A percentile compares a stretch with the other conserved stretches of the same genome.
phyloP scores from a whole-genome alignment of 1,140 invertebrate species.

The Rhynchophorus ferrugineus region DNA sequence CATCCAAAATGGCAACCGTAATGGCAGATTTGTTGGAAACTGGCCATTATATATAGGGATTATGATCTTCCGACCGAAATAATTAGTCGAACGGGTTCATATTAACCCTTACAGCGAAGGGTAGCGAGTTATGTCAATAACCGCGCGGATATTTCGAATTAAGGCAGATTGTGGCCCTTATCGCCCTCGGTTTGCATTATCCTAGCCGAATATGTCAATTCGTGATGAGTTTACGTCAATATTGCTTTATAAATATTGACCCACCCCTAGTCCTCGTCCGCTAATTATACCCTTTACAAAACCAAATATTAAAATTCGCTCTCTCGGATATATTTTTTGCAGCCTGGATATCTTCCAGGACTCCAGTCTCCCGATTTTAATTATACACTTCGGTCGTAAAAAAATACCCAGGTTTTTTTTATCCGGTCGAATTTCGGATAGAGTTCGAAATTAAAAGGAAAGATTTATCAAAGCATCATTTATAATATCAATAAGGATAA shows the following conservation, averaged over 20 bases:
- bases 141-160: slow-evolving; percentile 39
- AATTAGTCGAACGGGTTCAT: slow-evolving; percentile 41
- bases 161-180: slow-evolving; percentile 37
- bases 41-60: slow-evolving; percentile 41
- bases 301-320: background rate
- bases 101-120: slow-evolving; percentile 39
- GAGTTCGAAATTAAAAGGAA: too few relatives aligned
- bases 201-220: slow-evolving; percentile 7
- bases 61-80: slow-evolving; percentile 42
- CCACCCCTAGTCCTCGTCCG: background rate
- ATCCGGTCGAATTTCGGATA: too few relatives aligned
- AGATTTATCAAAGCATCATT: too few relatives aligned
- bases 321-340: background rate
- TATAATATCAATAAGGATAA: too few relatives aligned
- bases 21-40: slow-evolving; percentile 41
- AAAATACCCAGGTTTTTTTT: too few relatives aligned
- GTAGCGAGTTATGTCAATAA: slow-evolving; percentile 41
- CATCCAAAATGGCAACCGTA: slow-evolving; percentile 35
- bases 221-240: slow-evolving; percentile 10
- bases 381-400: too few relatives aligned
- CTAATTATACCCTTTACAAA: background rate
- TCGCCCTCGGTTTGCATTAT: slow-evolving; percentile 14
- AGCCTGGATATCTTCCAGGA: too few relatives aligned
- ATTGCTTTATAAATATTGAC: slow-evolving; percentile 3
- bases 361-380: too few relatives aligned